phyloP scores from a whole-genome alignment of 2,113 vertebrate species.

The human region DNA sequence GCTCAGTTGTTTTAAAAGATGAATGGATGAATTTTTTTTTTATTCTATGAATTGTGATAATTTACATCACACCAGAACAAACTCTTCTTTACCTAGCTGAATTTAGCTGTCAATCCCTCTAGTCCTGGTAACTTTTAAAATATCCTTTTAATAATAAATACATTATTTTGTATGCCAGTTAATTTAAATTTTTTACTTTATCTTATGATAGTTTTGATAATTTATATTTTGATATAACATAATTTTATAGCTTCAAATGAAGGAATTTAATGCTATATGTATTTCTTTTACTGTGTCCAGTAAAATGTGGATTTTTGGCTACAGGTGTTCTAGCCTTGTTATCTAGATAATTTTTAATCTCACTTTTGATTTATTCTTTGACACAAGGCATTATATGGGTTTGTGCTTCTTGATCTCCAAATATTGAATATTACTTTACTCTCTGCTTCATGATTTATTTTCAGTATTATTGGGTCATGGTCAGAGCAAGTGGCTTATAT shows the following conservation, averaged over 20 bases:
- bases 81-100: background rate
- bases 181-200: background rate
- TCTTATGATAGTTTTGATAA: background rate
- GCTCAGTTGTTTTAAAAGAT: background rate
- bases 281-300: background rate
- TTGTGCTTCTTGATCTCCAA: background rate
- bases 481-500: background rate
- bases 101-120: background rate
- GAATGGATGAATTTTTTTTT: background rate
- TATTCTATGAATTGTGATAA: background rate
- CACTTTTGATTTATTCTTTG: conserved; percentile 1
- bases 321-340: background rate
- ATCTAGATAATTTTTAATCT: background rate
- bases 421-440: background rate
- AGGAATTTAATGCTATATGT: background rate
- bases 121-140: background rate
- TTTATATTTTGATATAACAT: background rate
- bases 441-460: background rate
- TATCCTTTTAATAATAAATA: background rate
- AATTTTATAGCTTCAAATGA: background rate
- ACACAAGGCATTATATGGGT: background rate
- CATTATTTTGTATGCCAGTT: background rate
- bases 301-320: background rate
- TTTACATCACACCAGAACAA: background rate
- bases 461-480: background rate